Evolutionary conservation across 2,797 vertebrate genomes (phyloP).

Genomic region (Lutra lutra): DNA sequence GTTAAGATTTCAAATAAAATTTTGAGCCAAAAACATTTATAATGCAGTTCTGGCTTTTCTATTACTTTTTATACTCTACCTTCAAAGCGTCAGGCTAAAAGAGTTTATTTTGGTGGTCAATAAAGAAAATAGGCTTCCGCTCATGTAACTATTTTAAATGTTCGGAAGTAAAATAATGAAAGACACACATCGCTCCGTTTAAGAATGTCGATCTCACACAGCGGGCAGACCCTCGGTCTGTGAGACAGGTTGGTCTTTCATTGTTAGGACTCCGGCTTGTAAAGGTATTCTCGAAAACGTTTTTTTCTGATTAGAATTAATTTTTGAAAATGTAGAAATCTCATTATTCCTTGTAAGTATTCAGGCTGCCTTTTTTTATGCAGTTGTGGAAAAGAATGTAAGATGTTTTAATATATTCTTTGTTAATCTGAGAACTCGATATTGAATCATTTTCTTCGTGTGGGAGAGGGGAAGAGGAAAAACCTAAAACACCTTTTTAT

Average conservation of each 20-base stretch:
- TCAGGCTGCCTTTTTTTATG: constrained; percentile 73
- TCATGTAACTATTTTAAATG: constrained; percentile 87
- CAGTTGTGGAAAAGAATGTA: constrained; percentile 84
- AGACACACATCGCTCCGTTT: constrained; percentile 83
- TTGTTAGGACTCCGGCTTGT: constrained; percentile 75
- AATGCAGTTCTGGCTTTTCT: constrained; percentile 86
- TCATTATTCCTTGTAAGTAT: constrained; percentile 79
- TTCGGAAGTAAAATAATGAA: constrained; percentile 84
- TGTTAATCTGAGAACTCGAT: constrained; percentile 68
- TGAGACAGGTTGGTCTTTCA: constrained; percentile 77
- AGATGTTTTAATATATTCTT: constrained; percentile 87
- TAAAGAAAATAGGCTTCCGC: constrained; percentile 85
- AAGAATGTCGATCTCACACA: constrained; percentile 84
- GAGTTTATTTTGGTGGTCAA: constrained; percentile 88
- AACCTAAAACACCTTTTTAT: constrained; percentile 19
- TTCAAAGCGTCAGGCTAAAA: constrained; percentile 84
- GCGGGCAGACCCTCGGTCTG: constrained; percentile 77
- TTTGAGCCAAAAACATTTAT: constrained; percentile 88
- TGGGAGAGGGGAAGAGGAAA: background rate
- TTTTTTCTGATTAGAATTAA: constrained; percentile 76
- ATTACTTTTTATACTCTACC: constrained; percentile 87
- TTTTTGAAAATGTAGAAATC: constrained; percentile 73
- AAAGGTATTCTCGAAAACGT: constrained; percentile 78
- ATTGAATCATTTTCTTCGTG: constrained; percentile 56
- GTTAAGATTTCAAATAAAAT: constrained; percentile 82